Conservation (phyloP, 2,797 vertebrate genomes). For the Valencia hispanica region DNA sequence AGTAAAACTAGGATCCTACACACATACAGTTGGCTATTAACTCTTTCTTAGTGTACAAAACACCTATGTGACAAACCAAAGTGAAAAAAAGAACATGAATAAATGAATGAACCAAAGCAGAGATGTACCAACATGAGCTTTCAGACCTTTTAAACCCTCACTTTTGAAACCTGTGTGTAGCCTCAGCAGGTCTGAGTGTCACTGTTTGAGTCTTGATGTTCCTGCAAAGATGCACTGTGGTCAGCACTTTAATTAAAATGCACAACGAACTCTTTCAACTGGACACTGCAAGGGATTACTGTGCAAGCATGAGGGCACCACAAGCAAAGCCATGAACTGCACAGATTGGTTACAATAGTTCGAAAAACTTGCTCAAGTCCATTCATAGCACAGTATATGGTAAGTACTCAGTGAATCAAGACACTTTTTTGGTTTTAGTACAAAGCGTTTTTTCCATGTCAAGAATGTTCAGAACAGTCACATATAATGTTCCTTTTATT, state of each 20-base stretch:
- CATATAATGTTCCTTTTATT: constrained; percentile 38
- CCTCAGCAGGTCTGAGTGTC: not conserved
- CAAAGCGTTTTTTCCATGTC: constrained; percentile 49
- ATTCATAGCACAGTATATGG: constrained; percentile 21
- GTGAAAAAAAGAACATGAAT: constrained; percentile 26
- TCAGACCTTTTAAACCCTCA: not conserved
- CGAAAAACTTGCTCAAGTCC: constrained; percentile 2
- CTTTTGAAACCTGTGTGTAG: not conserved
- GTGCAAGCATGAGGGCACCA: constrained; percentile 10
- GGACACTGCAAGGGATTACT: not conserved
- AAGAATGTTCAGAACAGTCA: constrained; percentile 48
- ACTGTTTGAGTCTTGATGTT: not conserved
- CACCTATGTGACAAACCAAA: constrained; percentile 15
- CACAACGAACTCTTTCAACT: not conserved
- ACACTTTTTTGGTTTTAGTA: constrained; percentile 72
- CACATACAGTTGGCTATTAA: not conserved
- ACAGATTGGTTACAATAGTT: constrained; percentile 22
- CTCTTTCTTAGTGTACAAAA: constrained; percentile 15
- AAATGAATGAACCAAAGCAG: not conserved
- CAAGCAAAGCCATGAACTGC: constrained; percentile 21
- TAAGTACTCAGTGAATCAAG: constrained; percentile 69
- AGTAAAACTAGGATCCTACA: not conserved
- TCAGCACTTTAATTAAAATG: not conserved
- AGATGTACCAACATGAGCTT: not conserved
- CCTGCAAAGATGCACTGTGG: not conserved